Evolutionary conservation across 2,888 invertebrate species (phyloP), one percentile per base, ranked within the genome.

Genomic region (Dendrolimus pini): DNA sequence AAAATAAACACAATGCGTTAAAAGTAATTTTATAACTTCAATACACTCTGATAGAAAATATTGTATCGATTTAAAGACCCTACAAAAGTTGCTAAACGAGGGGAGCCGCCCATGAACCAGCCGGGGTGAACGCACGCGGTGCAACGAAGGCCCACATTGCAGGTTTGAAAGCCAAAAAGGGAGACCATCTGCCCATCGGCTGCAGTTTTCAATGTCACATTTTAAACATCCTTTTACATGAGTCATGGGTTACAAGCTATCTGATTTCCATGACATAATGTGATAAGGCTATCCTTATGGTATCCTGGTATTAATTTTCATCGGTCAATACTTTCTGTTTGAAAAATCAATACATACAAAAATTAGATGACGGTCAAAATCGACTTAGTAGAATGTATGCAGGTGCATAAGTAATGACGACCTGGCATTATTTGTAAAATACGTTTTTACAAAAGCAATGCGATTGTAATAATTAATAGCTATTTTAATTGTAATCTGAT

Each of bases 41-140:
- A 30, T 30, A 6, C 30, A 6, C 30, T 30, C 30, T 30, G 30
- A 30, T 65, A 68, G 76, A 73, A 72, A 70, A 68, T 60, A 59
- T 58, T 54, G 61, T 83, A 89, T 89, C 73, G 87, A 89, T 89
- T 88, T 85, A 80, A 75, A 82, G 30, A 80, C 85, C 88, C 78
- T 84, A 80, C 75, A 78, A 82, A 81, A 69, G 67, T 72, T 61
- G 61, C 54, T 58, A 60, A 60, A 60, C 65, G 73, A 78, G 82
- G 85, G 85, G 80, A 77, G 70, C 65, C 65, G 82, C 77, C 56
- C 52, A 47, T 47, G 47, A 47, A 47, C 47, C 47, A 47, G 13
- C 56, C 41, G 30, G 53, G 85, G 86, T 87, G 82, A 87, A 88
- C 62, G 89, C 70, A 80, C 89, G 76, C 74, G 58, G 54, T 58